Evolutionary conservation across 2,113 vertebrate species (phyloP).

Genomic region (Melanerpes aurifrons): DNA sequence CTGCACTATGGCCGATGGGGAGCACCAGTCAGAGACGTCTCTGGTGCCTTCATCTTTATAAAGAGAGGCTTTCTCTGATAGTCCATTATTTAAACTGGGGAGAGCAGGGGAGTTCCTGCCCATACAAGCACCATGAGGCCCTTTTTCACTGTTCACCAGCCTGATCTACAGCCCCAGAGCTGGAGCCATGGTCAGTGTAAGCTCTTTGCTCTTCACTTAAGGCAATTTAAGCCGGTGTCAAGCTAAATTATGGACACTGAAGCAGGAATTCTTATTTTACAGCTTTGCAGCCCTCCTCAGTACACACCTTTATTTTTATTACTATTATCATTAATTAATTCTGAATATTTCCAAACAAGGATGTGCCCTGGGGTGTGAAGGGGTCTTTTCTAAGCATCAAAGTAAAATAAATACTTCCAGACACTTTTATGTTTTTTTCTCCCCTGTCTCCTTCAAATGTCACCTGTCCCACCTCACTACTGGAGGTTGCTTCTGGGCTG

Average conservation of each 20-base stretch:
- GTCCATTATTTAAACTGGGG: neutral
- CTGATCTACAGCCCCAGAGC: neutral
- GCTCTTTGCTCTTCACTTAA: neutral
- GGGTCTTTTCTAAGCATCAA: neutral
- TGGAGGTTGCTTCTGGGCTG: neutral
- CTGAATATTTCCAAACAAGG: neutral
- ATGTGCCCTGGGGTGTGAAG: neutral
- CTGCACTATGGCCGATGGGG: rapidly evolving
- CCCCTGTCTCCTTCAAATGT: neutral
- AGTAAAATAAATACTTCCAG: neutral
- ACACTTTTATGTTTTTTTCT: neutral
- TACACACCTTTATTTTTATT: neutral
- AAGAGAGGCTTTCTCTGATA: neutral
- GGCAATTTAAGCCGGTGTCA: neutral
- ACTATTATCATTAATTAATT: neutral
- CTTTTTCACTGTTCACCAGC: neutral
- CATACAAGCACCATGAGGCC: neutral
- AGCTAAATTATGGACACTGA: neutral
- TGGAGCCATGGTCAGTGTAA: neutral
- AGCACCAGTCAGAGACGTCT: neutral
- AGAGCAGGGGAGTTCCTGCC: neutral
- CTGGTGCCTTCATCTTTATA: neutral
- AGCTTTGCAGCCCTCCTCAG: neutral
- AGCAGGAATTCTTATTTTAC: neutral
- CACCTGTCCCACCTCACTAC: neutral